These are phyloP conservation scores for Zeuzera pyrina DNA, from an alignment of 2,888 invertebrate genomes.

Conservation along the genomic window DNA sequence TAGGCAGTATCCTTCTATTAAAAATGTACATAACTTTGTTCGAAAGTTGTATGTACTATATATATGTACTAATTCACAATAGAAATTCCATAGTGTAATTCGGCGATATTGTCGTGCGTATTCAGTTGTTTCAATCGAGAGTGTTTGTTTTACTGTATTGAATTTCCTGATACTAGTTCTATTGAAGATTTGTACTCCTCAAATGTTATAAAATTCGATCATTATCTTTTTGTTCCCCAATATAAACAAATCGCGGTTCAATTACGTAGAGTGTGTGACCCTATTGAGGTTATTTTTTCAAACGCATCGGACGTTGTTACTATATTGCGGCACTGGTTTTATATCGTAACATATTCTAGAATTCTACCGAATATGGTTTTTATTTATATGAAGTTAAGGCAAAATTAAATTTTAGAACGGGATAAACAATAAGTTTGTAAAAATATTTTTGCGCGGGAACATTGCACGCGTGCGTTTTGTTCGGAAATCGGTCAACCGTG, in stretches of 20 bases:
- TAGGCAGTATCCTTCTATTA: too few relatives aligned
- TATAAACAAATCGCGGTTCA: constrained; percentile 48
- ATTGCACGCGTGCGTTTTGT: constrained; percentile 31
- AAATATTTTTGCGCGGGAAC: constrained; percentile 37
- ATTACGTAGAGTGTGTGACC: constrained; percentile 47
- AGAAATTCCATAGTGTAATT: too few relatives aligned
- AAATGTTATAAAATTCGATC: constrained; percentile 11
- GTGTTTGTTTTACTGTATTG: too few relatives aligned
- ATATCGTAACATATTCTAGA: constrained; percentile 4
- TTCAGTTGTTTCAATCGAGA: too few relatives aligned
- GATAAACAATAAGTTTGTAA: not conserved
- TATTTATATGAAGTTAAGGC: constrained; percentile 15
- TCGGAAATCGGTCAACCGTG: constrained; percentile 43
- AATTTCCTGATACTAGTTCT: too few relatives aligned
- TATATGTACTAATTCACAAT: too few relatives aligned
- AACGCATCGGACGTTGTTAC: constrained; percentile 34
- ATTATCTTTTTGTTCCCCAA: constrained; percentile 31
- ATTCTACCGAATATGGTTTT: constrained; percentile 15
- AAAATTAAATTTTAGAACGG: not conserved
- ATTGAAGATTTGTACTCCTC: too few relatives aligned
- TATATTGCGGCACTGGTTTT: constrained; percentile 17
- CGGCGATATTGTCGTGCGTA: too few relatives aligned
- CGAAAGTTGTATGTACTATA: too few relatives aligned
- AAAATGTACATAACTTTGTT: too few relatives aligned
- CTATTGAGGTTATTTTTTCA: constrained; percentile 38